Evolutionary conservation across 2,797 vertebrate species (phyloP).

Genomic region (Hyperoplus lanceolatus): DNA sequence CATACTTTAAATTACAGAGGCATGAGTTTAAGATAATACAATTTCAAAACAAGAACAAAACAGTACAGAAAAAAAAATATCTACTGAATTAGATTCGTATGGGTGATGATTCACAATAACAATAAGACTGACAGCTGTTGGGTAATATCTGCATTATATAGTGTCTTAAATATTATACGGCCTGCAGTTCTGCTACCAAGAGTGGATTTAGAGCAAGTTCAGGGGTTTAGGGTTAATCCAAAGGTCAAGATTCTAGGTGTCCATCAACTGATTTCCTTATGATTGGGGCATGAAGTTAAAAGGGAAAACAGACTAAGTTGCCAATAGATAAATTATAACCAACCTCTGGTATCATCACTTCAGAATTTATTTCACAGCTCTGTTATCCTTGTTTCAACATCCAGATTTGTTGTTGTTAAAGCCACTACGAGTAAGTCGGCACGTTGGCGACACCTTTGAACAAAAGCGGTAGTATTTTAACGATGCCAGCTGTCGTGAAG

Average conservation of each 20-base stretch:
- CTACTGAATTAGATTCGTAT: background rate
- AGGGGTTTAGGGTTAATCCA: background rate
- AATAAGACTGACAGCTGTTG: background rate
- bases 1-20: conserved; percentile 35
- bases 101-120: background rate
- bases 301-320: background rate
- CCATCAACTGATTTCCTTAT: background rate
- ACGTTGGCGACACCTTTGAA: too few relatives aligned
- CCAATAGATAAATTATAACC: background rate
- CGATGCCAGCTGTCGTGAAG: too few relatives aligned
- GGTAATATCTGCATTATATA: background rate
- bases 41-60: conserved; percentile 29
- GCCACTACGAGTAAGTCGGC: too few relatives aligned
- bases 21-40: conserved; percentile 21
- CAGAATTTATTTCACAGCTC: background rate
- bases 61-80: background rate
- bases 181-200: background rate
- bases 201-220: background rate
- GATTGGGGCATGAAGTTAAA: background rate
- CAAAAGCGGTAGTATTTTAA: too few relatives aligned
- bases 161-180: background rate
- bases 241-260: background rate
- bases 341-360: background rate
- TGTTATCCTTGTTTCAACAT: background rate
- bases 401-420: background rate